Evolutionary conservation across 2,797 vertebrate genomes (phyloP).

Genomic region (Halcyon leucocephala): DNA sequence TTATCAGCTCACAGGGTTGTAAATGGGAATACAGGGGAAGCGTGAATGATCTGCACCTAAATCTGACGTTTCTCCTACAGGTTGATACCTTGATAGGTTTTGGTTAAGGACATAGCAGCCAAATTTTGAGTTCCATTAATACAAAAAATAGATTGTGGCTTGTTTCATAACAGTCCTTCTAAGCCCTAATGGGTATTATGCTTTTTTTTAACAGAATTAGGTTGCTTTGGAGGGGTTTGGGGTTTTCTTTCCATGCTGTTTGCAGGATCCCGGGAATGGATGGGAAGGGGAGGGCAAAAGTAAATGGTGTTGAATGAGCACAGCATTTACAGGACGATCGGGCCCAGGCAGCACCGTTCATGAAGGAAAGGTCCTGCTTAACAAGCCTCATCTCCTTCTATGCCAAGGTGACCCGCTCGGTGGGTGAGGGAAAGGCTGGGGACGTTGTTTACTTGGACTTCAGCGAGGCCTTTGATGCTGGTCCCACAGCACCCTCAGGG

Average conservation of each 20-base stretch:
- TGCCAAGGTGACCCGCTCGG: too few relatives aligned
- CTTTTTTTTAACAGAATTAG: background rate
- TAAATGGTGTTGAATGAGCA: background rate
- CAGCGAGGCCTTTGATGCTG: too few relatives aligned
- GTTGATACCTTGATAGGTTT: background rate
- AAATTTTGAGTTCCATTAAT: background rate
- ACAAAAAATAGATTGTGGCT: background rate
- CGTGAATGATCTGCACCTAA: fast-evolving
- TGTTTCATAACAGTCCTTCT: background rate
- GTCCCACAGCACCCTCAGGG: too few relatives aligned
- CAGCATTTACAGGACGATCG: too few relatives aligned
- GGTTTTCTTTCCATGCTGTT: background rate
- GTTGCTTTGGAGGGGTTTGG: background rate
- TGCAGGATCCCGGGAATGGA: background rate
- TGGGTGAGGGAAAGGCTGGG: too few relatives aligned
- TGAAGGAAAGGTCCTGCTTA: too few relatives aligned
- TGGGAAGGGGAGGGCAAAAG: background rate
- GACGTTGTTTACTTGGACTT: too few relatives aligned
- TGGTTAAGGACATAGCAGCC: background rate
- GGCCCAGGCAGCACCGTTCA: too few relatives aligned
- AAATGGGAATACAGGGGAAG: background rate
- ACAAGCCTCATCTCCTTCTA: too few relatives aligned
- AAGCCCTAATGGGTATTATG: fast-evolving
- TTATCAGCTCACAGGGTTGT: background rate
- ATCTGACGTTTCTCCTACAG: background rate